A percentile compares a stretch with the other conserved stretches of the same genome.
Evolutionary conservation across 2,113 vertebrate genomes (phyloP).

Genomic region (Cyprinus carpio): DNA sequence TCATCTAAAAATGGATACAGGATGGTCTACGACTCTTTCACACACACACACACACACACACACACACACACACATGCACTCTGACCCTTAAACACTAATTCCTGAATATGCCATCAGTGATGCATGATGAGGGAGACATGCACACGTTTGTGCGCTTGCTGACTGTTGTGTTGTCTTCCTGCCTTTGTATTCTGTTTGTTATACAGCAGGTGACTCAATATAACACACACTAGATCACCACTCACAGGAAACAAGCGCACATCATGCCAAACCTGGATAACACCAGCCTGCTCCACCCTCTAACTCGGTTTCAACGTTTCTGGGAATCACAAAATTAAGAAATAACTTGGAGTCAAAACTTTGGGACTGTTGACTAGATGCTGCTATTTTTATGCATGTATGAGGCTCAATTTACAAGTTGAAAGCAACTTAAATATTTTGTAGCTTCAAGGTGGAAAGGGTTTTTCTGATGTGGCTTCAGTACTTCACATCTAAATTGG

Average conservation of each 20-base stretch:
- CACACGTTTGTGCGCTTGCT: constrained; percentile 3
- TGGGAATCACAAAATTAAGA: neutral
- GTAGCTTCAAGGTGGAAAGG: neutral
- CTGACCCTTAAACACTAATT: neutral
- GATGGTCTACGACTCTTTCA: constrained; percentile 4
- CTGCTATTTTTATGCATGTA: neutral
- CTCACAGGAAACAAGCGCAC: neutral
- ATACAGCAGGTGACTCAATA: constrained; percentile 3
- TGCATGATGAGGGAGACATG: constrained; percentile 1
- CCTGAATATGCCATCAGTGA: constrained; percentile 21
- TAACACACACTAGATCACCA: neutral
- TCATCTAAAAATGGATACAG: constrained; percentile 38
- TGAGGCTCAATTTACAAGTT: too few relatives aligned
- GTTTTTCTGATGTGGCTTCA: neutral
- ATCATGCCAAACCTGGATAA: neutral
- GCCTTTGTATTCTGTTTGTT: constrained; percentile 31
- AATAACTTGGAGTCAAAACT: neutral
- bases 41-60: neutral
- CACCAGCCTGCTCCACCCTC: neutral
- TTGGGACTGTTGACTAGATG: neutral
- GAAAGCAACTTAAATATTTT: neutral
- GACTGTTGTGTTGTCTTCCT: constrained; percentile 14
- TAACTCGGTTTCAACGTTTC: neutral
- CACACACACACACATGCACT: neutral
- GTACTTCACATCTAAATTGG: neutral